A percentile compares a stretch with the other conserved stretches of the same genome.
These are phyloP conservation scores for Climacteris rufus DNA, from an alignment of 2,113 vertebrate genomes.

Conservation along the genomic window DNA sequence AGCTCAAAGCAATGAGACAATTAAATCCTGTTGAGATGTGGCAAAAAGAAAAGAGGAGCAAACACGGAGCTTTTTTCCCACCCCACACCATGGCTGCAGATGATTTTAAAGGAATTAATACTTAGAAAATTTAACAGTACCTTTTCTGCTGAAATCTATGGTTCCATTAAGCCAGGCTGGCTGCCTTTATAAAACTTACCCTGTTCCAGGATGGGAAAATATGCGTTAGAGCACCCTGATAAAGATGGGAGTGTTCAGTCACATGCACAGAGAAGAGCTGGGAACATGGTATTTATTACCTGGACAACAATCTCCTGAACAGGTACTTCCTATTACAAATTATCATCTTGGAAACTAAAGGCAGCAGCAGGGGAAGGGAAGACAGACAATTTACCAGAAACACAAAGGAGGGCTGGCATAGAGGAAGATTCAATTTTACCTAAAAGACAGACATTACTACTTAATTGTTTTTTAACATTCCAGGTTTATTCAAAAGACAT, in stretches of 20 bases:
- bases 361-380: not conserved
- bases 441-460: not conserved
- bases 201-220: not conserved
- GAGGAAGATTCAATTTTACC: not conserved
- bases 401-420: not conserved
- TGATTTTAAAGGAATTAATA: not conserved
- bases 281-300: not conserved
- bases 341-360: not conserved
- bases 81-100: fast-evolving
- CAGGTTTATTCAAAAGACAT: constrained; percentile 50
- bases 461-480: constrained; percentile 4
- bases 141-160: not conserved
- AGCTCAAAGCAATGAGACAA: not conserved
- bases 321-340: not conserved
- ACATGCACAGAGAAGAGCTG: not conserved
- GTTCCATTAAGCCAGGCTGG: not conserved
- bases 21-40: not conserved
- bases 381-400: not conserved
- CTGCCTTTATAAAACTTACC: not conserved
- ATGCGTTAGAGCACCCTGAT: not conserved
- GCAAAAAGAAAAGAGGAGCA: not conserved
- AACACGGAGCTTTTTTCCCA: not conserved
- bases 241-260: not conserved
- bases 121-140: not conserved
- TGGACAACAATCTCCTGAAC: not conserved